phyloP scores from a whole-genome alignment of 1,140 invertebrate genomes.

The Hyposmocoma kahamanoa region DNA sequence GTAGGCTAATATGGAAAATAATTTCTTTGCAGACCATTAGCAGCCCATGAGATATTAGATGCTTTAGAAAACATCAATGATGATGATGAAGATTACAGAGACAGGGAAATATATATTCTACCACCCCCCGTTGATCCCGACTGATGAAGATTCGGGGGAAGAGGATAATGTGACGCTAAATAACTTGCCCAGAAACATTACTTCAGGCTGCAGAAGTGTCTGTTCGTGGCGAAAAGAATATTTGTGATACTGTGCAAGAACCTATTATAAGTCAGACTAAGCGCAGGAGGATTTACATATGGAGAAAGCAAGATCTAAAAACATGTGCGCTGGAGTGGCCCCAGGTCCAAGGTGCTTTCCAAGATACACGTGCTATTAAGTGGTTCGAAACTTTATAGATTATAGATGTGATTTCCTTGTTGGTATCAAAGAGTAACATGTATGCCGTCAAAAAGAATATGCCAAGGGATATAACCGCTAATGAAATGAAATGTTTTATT shows the following conservation, averaged over 20 bases:
- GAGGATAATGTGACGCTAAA: too few relatives aligned
- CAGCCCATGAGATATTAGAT: too few relatives aligned
- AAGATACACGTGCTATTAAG: not conserved
- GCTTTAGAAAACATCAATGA: too few relatives aligned
- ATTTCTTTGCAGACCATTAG: not conserved
- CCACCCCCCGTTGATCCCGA: not conserved
- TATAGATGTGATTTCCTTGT: not conserved
- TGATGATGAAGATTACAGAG: too few relatives aligned
- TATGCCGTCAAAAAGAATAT: slow-evolving; percentile 1
- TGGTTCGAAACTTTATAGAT: not conserved
- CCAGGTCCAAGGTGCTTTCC: not conserved
- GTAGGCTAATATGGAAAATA: too few relatives aligned
- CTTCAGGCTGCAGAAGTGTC: not conserved
- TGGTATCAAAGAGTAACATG: not conserved
- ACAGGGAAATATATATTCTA: too few relatives aligned
- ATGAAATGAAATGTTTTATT: too few relatives aligned
- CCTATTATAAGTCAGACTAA: not conserved
- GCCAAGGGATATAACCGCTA: not conserved
- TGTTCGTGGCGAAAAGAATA: not conserved
- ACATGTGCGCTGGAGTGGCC: not conserved
- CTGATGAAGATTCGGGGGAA: too few relatives aligned
- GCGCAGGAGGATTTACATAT: not conserved
- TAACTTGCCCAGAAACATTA: too few relatives aligned
- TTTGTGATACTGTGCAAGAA: not conserved
- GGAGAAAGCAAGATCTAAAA: not conserved